These are phyloP conservation scores for Patagioenas fasciata DNA, from an alignment of 2,113 vertebrate species.

Conservation along the genomic window DNA sequence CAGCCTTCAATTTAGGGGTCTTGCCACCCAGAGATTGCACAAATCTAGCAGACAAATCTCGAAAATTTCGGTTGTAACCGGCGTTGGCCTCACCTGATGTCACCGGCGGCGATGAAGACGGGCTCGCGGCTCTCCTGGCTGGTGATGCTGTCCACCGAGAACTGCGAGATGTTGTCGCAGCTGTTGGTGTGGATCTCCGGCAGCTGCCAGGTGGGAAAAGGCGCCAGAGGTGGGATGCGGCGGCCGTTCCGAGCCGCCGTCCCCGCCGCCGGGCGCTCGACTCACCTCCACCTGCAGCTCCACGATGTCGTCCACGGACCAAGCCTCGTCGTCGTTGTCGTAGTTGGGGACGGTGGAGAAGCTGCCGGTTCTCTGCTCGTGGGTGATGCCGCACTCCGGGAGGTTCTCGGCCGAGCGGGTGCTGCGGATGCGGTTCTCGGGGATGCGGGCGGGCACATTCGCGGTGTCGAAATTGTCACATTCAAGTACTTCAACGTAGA, in stretches of 20 bases:
- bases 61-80: too few species aligned
- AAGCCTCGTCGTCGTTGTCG: constrained; percentile 95
- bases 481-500: constrained; percentile 96
- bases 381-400: constrained; percentile 85
- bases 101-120: constrained; percentile 92
- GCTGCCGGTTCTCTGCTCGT: constrained; percentile 87
- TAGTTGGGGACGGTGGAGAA: constrained; percentile 93
- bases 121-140: constrained; percentile 96
- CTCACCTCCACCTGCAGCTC: constrained; percentile 95
- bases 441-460: constrained; percentile 87
- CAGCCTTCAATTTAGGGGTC: too few species aligned
- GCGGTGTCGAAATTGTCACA: constrained; percentile 95
- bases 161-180: constrained; percentile 98
- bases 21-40: too few species aligned
- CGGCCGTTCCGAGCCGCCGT: accelerated
- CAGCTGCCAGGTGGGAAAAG: constrained; percentile 73
- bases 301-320: constrained; percentile 94
- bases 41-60: background rate
- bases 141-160: constrained; percentile 97
- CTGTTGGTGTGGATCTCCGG: constrained; percentile 92
- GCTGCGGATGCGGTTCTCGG: constrained; percentile 93
- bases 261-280: background rate
- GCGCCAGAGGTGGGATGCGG: background rate
- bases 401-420: constrained; percentile 95
- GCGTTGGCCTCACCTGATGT: constrained; percentile 83